Percentiles rank a stretch among this genome's conserved stretches.
Conservation (phyloP, 2,888 invertebrate genomes). For the Miltochrista miniata region DNA sequence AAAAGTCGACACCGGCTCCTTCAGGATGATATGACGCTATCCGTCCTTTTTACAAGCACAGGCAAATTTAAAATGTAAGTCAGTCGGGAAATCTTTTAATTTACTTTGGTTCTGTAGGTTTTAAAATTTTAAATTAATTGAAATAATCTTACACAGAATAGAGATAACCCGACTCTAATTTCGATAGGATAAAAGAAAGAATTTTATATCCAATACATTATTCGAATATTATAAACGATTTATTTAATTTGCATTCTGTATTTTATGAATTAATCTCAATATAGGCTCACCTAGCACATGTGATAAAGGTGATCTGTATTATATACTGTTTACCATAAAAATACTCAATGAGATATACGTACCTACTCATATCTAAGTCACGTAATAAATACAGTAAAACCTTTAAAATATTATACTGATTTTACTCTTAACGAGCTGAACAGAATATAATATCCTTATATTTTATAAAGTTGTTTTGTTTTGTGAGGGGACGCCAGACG, state of each 20-base stretch:
- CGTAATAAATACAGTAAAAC: too few species aligned
- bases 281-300: too few species aligned
- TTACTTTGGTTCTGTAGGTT: slow-evolving; percentile 49
- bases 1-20: slow-evolving; percentile 76
- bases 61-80: slow-evolving; percentile 62
- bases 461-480: slow-evolving; percentile 33
- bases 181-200: too few species aligned
- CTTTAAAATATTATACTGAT: not conserved
- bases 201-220: too few species aligned
- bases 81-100: slow-evolving; percentile 28
- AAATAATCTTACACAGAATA: not conserved
- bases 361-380: too few species aligned
- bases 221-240: too few species aligned
- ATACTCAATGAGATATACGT: too few species aligned
- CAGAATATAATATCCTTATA: slow-evolving; percentile 27
- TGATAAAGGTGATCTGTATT: too few species aligned
- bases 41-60: slow-evolving; percentile 62
- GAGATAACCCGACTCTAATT: too few species aligned
- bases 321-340: too few species aligned
- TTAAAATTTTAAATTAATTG: not conserved
- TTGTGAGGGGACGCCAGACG: slow-evolving; percentile 19
- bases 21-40: slow-evolving; percentile 54
- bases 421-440: slow-evolving; percentile 6
- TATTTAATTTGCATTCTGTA: too few species aligned
- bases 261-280: too few species aligned